A percentile compares a stretch with the other conserved stretches of the same genome.
phyloP scores from a whole-genome alignment of 2,113 vertebrate species.

The Camelus bactrianus region DNA sequence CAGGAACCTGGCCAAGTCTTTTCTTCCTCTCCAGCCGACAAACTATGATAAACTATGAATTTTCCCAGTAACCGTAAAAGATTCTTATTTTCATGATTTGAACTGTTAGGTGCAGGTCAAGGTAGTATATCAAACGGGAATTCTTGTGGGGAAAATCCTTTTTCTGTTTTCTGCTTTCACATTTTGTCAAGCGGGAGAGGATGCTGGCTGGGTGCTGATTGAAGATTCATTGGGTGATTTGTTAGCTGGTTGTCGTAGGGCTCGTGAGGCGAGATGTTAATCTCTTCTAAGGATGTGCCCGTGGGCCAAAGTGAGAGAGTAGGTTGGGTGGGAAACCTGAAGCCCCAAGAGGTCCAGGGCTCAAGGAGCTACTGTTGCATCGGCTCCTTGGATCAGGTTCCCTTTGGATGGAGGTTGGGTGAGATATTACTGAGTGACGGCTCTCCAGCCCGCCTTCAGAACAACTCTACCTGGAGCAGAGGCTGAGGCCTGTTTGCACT shows the following conservation, averaged over 20 bases:
- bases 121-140: conserved; percentile 57
- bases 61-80: conserved; percentile 82
- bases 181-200: background rate
- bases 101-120: conserved; percentile 76
- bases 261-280: conserved; percentile 24
- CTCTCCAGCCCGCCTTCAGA: background rate
- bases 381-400: background rate
- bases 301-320: background rate
- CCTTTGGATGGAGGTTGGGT: background rate
- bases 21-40: conserved; percentile 80
- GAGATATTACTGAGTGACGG: background rate
- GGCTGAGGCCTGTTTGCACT: background rate
- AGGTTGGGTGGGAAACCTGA: background rate
- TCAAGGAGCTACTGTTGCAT: background rate
- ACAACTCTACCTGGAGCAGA: background rate
- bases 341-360: background rate
- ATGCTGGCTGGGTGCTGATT: background rate
- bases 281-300: conserved; percentile 17
- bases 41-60: conserved; percentile 81
- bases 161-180: conserved; percentile 56
- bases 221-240: conserved; percentile 5
- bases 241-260: conserved; percentile 4
- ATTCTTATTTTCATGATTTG: conserved; percentile 75
- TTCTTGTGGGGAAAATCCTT: conserved; percentile 60
- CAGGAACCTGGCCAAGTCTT: conserved; percentile 80